Base-by-base conservation (phyloP, 2,888 invertebrate species). In the Doris montereyensis region DNA sequence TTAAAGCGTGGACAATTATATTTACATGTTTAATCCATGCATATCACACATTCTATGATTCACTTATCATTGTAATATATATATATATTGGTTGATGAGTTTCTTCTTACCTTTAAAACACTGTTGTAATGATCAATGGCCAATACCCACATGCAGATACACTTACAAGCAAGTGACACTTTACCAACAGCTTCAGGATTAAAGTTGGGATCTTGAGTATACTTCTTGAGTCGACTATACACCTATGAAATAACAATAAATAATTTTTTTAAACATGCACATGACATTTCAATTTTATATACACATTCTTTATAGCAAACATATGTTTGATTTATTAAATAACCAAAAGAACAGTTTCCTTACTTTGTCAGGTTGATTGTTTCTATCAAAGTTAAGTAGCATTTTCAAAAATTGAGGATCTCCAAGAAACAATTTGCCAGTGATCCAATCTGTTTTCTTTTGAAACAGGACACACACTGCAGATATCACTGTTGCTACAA, bases 101-200 rank as follows among this genome's bases (percentile, higher is more conserved):
- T n/a, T n/a, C n/a, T n/a, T n/a, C 75, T 77, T 79, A 90, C 91
- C 89, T 91, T 91, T 83, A 88, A 88, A 26, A 91, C 90, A 32
- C 90, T 88, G 82, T 91, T 89, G 81, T 91, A 90, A 82, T 90
- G 89, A 81, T 91, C 90, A 70, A 91, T 81, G 2, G 91, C 91
- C 57, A 91, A 83, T 1, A 91, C 91, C 91, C 91, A 91, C 80
- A 88, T 84, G 83, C 91, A 91, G 81, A 91, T 89, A 21, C 90
- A 91, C 74, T 86, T 84, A 82, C 91, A 91, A 2, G 91, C 91
- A 28, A 77, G 65, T 0, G 91, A 91, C 58, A 91, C 91, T 58
- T 85, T 85, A 1, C 90, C 90, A 0, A 91, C 90, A 58, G 85
- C 83, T 21, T 90, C 89, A 0, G 91, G 90, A 70, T 88, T 90